Evolutionary conservation across 2,113 vertebrate species (phyloP).

Genomic region (Siniperca knerii): DNA sequence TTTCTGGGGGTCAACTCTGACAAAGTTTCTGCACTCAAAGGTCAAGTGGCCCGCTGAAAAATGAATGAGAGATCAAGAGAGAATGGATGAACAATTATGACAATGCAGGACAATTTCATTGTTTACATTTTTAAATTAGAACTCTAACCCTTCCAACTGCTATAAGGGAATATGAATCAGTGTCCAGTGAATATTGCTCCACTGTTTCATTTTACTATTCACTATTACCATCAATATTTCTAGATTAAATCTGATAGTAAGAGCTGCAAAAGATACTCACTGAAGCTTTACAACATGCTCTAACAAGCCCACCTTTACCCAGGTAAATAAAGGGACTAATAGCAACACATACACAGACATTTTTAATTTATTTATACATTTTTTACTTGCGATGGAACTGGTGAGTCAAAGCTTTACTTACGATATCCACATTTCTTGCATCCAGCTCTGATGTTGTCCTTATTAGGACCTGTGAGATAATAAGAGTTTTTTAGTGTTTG

Average conservation of each 20-base stretch:
- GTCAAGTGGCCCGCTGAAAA: conserved; percentile 95
- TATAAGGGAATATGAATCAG: neutral
- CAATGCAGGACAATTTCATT: neutral
- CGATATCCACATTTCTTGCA: conserved; percentile 99
- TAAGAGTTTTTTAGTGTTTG: neutral
- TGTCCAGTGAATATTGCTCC: neutral
- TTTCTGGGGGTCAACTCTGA: conserved; percentile 95
- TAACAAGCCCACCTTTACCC: neutral
- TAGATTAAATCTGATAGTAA: neutral
- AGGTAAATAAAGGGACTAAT: neutral
- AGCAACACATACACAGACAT: neutral
- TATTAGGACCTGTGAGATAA: conserved; percentile 91
- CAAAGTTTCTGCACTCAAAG: conserved; percentile 98
- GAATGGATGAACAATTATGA: neutral
- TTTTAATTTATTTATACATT: too few species aligned
- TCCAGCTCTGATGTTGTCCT: conserved; percentile 97
- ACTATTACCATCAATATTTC: neutral
- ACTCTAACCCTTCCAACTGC: neutral
- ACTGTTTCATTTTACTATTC: neutral
- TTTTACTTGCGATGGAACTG: neutral
- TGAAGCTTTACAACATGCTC: neutral
- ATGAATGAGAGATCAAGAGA: neutral
- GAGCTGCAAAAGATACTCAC: neutral
- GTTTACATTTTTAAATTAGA: neutral
- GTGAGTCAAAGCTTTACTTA: conserved; percentile 84